A percentile compares a stretch with the other conserved stretches of the same genome.
phyloP scores from a whole-genome alignment of 2,797 vertebrate species.

The Falco berigora region DNA sequence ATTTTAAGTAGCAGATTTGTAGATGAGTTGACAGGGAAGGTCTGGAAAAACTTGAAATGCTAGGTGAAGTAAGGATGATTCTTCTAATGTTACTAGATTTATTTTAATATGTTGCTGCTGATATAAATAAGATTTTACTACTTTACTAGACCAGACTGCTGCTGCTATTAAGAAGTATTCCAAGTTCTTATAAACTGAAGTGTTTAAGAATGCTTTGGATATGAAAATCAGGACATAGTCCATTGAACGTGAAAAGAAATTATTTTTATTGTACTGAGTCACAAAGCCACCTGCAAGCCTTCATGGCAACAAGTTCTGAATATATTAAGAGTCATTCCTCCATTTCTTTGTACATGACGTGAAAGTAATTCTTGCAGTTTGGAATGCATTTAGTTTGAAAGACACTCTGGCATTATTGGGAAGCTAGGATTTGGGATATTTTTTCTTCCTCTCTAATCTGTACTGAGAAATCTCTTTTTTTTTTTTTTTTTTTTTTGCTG shows the following conservation, averaged over 20 bases:
- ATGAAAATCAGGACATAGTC: background rate
- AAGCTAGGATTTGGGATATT: background rate
- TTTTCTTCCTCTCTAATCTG: background rate
- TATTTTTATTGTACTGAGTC: background rate
- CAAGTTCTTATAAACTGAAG: background rate
- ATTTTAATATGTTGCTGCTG: background rate
- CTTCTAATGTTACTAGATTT: background rate
- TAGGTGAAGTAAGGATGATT: background rate
- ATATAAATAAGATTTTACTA: background rate
- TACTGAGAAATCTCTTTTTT: background rate
- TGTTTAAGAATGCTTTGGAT: background rate
- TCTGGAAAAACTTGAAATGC: constrained; percentile 9
- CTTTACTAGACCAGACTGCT: background rate
- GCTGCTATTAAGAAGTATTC: background rate
- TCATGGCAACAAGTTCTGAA: background rate
- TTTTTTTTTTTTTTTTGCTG: background rate
- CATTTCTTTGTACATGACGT: background rate
- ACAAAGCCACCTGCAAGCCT: background rate
- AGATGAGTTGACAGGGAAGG: background rate
- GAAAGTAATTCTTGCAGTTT: background rate
- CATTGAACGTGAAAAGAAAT: background rate
- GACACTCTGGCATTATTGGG: background rate
- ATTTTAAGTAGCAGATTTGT: background rate
- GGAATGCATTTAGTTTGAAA: background rate
- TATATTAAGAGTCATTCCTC: background rate